Percentiles rank a stretch among this genome's conserved stretches.
phyloP scores from a whole-genome alignment of 92 coral and sea anemone genomes.

The Parazoanthus darwini region DNA sequence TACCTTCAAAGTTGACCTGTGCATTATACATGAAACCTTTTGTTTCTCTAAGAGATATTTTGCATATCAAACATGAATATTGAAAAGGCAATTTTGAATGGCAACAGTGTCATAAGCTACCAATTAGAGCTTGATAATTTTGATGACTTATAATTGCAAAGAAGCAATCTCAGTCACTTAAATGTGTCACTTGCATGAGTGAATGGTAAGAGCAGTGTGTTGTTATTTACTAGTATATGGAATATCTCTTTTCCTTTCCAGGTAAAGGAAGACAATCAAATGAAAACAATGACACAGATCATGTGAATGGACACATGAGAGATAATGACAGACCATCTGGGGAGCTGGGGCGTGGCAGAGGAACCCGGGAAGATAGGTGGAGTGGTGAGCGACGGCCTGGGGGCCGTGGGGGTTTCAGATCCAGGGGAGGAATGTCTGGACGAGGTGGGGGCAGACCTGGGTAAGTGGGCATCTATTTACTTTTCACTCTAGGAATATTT shows the following conservation, averaged over 20 bases:
- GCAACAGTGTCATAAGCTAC: no score
- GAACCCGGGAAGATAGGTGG: slow-evolving; percentile 83
- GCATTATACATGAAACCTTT: no score
- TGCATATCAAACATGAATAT: no score
- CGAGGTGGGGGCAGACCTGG: slow-evolving; percentile 87
- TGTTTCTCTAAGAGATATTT: no score
- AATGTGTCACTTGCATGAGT: no score
- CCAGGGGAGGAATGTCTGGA: slow-evolving; percentile 60
- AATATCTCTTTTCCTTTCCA: background rate
- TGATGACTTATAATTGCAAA: no score
- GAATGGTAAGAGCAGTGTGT: no score
- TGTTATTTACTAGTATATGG: background rate
- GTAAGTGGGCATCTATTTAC: slow-evolving; percentile 40
- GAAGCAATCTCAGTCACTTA: no score
- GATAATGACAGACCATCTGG: slow-evolving; percentile 72
- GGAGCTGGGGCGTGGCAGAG: slow-evolving; percentile 83
- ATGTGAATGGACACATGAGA: slow-evolving; percentile 57
- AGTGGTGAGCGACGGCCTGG: slow-evolving; percentile 54
- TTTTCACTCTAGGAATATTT: no score
- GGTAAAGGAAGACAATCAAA: slow-evolving; percentile 77
- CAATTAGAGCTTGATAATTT: no score
- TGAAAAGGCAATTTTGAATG: no score
- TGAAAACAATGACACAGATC: slow-evolving; percentile 62
- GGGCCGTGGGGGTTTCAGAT: slow-evolving; percentile 65
- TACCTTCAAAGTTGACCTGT: no score